A percentile compares a stretch with the other conserved stretches of the same genome.
Conservation (phyloP, 2,888 invertebrate species). For the Lepidocyrtinus sp. region DNA sequence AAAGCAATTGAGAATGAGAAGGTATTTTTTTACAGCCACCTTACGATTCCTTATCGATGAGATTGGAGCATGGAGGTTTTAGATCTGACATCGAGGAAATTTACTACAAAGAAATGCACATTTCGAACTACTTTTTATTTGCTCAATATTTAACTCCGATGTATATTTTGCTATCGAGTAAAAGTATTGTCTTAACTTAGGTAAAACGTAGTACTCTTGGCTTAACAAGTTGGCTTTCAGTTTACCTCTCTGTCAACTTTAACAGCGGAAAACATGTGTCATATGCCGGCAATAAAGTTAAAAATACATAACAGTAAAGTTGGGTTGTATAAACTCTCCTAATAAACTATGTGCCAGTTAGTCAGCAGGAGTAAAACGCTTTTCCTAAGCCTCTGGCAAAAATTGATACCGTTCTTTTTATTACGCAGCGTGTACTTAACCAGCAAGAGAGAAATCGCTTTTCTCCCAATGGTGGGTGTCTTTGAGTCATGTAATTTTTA, state of each 20-base stretch:
- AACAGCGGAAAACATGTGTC: not conserved
- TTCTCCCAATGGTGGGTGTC: slow-evolving; percentile 35
- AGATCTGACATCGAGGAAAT: too few species aligned
- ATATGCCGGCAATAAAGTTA: slow-evolving; percentile 7
- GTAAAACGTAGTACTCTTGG: too few species aligned
- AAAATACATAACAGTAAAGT: slow-evolving; percentile 6
- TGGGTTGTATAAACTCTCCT: not conserved
- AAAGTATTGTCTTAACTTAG: too few species aligned
- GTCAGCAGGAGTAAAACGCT: not conserved
- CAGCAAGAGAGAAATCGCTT: slow-evolving; percentile 36
- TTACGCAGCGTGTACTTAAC: not conserved
- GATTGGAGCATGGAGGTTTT: too few species aligned
- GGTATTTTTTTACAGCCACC: too few species aligned
- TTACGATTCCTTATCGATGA: too few species aligned
- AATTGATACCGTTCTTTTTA: not conserved
- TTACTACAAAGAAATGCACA: not conserved
- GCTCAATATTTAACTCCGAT: too few species aligned
- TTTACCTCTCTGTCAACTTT: too few species aligned
- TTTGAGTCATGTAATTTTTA: not conserved
- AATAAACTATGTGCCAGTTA: not conserved
- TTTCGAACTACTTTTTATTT: too few species aligned
- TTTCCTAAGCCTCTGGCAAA: not conserved
- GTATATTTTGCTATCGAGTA: too few species aligned
- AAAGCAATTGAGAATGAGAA: too few species aligned
- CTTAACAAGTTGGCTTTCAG: too few species aligned